Base-by-base conservation (phyloP, 2,888 invertebrate species). In the Drosophila subsilvestris region DNA sequence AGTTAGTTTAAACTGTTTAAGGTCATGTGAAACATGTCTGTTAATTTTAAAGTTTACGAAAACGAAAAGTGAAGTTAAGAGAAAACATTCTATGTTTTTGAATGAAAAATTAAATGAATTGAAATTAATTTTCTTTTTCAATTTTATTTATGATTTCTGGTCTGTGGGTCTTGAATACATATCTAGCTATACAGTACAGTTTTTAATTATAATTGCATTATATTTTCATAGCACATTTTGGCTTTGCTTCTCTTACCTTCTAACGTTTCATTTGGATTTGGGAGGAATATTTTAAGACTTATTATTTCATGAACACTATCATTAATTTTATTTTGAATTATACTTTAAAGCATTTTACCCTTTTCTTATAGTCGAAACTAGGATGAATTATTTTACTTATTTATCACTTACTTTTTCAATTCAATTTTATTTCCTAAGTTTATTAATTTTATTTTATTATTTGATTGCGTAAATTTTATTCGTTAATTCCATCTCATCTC, bases 31-130 rank as follows among this genome's bases (percentile, higher is more conserved):
- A 79, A 77, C 75, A 80, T 80, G 78, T 58, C 48, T 78, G 55
- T 76, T 71, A 71, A 62, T 37, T 70, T 51, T 56, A 72, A 58
- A 25, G 43, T 42, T 63, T 29, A 44, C 27, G 42, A 54, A 42
- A 58, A 60, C 45, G 50, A 71, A 44, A 32, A 50, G n/a, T 25
- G 25, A 22, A 50, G 20, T 45, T 27, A 22, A 53, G 43, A 27
- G 37, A 63, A 37, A 50, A 43, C 22, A 17, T 27, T 29, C 27
- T 43, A 27, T 58, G 49, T 42, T 72, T 63, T 57, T 54, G n/a
- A 55, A 58, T 73, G 63, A 65, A 71, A 74, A 69, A 86, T 86
- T 81, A 86, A 80, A 86, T 76, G 68, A 74, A 74, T 63, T 70
- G 53, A 80, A 78, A 70, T 84, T 82, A 55, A 76, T 72, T 72